Conservation (phyloP, 2,888 invertebrate genomes). For the Noctua janthe region DNA sequence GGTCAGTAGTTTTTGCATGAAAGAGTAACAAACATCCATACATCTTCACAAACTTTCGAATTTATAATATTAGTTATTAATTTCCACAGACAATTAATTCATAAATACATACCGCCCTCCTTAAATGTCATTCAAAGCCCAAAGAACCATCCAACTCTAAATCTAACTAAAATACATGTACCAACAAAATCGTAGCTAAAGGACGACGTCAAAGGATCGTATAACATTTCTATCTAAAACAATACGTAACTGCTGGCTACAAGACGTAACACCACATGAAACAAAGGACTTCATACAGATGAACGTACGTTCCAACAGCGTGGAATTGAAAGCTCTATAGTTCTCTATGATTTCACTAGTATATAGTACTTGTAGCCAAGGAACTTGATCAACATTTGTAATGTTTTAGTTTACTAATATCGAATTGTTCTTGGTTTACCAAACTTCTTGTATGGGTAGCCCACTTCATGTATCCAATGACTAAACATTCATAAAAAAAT, state of each 20-base stretch:
- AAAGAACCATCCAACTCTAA: background rate
- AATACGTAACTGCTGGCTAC: slow-evolving; percentile 1
- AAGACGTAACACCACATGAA: slow-evolving; percentile 8
- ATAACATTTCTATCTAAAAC: slow-evolving; percentile 8
- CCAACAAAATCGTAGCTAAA: background rate
- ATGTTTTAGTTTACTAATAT: background rate
- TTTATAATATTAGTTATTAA: too few relatives aligned
- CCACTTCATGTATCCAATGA: too few relatives aligned
- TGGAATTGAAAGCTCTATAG: slow-evolving; percentile 24
- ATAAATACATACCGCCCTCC: background rate
- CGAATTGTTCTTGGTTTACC: slow-evolving; percentile 1
- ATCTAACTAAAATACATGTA: background rate
- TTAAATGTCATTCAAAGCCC: background rate
- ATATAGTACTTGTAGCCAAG: slow-evolving; percentile 8
- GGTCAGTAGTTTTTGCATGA: too few relatives aligned
- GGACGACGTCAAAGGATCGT: background rate
- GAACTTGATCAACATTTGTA: background rate
- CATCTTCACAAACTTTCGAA: too few relatives aligned
- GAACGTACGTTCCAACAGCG: background rate
- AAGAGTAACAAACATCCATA: too few relatives aligned
- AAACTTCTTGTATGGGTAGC: background rate
- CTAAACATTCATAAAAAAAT: too few relatives aligned
- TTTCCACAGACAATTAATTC: too few relatives aligned
- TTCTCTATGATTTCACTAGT: slow-evolving; percentile 23
- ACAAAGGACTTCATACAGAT: slow-evolving; percentile 29